Conservation (phyloP, 2,888 invertebrate species). For the Argyra leucocephala region DNA sequence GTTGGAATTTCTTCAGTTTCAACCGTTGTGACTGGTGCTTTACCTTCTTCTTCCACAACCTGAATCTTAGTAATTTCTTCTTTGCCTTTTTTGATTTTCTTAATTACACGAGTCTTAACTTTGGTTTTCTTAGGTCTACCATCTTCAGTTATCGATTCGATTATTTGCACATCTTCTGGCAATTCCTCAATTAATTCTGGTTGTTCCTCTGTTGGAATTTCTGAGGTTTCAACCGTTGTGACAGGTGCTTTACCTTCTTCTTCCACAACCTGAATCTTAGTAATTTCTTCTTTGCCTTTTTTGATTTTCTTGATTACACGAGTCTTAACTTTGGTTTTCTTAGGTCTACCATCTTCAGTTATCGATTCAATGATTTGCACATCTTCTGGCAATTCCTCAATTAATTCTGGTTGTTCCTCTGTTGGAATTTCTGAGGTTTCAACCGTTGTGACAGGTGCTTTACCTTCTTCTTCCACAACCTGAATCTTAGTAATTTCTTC, state of each 20-base stretch:
- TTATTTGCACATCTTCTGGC: constrained; percentile 26
- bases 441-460: constrained; percentile 31
- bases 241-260: constrained; percentile 38
- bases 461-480: constrained; percentile 29
- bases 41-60: constrained; percentile 39
- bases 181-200: constrained; percentile 27
- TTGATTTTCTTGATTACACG: constrained; percentile 35
- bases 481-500: constrained; percentile 35
- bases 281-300: constrained; percentile 38
- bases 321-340: constrained; percentile 29
- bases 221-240: constrained; percentile 30
- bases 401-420: constrained; percentile 18
- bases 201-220: constrained; percentile 18
- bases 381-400: constrained; percentile 28
- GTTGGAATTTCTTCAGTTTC: constrained; percentile 30
- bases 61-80: constrained; percentile 40
- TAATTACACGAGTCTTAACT: constrained; percentile 34
- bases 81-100: constrained; percentile 36
- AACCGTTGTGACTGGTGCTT: constrained; percentile 35
- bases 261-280: constrained; percentile 38
- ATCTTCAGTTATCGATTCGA: constrained; percentile 24
- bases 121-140: constrained; percentile 31
- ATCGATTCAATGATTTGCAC: constrained; percentile 36
- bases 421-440: constrained; percentile 26
- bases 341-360: constrained; percentile 34